Percentiles rank a stretch among this genome's conserved stretches.
Evolutionary conservation across 2,113 vertebrate genomes (phyloP).

Genomic region (Dasypus novemcinctus): DNA sequence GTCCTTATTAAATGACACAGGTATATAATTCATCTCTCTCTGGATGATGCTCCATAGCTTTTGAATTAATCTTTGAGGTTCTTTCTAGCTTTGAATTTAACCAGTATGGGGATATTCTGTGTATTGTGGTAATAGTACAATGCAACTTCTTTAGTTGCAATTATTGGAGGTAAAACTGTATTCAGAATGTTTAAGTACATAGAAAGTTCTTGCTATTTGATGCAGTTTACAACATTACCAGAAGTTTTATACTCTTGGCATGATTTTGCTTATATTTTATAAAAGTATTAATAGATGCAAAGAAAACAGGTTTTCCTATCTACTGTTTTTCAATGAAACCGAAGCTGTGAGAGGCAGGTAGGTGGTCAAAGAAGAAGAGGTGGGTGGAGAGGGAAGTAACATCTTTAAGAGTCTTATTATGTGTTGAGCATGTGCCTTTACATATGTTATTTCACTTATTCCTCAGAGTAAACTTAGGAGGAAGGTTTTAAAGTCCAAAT

Average conservation of each 20-base stretch:
- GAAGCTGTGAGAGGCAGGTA: neutral
- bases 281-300: neutral
- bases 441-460: neutral
- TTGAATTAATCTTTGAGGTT: neutral
- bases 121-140: neutral
- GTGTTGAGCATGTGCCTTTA: neutral
- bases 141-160: neutral
- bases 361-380: neutral
- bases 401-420: neutral
- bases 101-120: neutral
- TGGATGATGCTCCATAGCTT: neutral
- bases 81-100: neutral
- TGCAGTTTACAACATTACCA: neutral
- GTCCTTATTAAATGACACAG: neutral
- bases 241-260: neutral
- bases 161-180: neutral
- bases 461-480: neutral
- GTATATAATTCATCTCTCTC: neutral
- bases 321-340: neutral
- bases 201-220: neutral
- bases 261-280: neutral
- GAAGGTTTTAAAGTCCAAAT: neutral
- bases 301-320: slow-evolving; percentile 2
- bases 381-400: neutral
- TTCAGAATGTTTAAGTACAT: neutral